These are phyloP conservation scores for Calidris pugnax DNA, from an alignment of 2,113 vertebrate species.

Conservation along the genomic window DNA sequence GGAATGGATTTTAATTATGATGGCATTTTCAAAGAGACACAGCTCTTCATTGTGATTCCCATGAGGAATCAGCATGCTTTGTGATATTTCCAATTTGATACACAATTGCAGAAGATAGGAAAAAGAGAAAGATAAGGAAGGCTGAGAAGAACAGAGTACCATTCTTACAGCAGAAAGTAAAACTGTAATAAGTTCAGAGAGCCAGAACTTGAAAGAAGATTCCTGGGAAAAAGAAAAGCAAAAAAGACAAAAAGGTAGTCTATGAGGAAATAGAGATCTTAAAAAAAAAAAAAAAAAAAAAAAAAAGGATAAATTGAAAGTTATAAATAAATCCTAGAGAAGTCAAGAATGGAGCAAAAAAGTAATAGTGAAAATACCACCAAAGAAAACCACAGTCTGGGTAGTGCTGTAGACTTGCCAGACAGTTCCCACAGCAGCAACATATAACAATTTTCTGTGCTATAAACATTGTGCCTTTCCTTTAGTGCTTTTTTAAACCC, in stretches of 20 bases:
- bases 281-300: not conserved
- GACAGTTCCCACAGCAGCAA: not conserved
- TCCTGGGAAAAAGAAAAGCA: not conserved
- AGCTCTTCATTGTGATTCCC: not conserved
- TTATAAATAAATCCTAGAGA: not conserved
- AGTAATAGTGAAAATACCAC: not conserved
- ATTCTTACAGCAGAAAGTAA: not conserved
- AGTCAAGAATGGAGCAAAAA: not conserved
- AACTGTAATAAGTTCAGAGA: not conserved
- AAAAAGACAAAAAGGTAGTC: not conserved
- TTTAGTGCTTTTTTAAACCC: not conserved
- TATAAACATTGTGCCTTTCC: not conserved
- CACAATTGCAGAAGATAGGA: not conserved
- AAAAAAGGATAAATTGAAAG: not conserved
- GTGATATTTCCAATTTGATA: not conserved
- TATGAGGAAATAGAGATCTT: not conserved
- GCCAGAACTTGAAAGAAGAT: not conserved
- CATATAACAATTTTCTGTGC: not conserved
- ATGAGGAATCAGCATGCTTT: not conserved
- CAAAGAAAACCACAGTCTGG: not conserved
- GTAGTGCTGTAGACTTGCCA: not conserved
- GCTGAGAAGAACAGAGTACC: not conserved
- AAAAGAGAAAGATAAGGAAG: not conserved
- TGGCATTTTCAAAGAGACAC: not conserved
- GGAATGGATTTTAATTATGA: not conserved